These are phyloP conservation scores for Ctenochaetus hawaiiensis DNA, from an alignment of 2,797 vertebrate species.

Conservation along the genomic window DNA sequence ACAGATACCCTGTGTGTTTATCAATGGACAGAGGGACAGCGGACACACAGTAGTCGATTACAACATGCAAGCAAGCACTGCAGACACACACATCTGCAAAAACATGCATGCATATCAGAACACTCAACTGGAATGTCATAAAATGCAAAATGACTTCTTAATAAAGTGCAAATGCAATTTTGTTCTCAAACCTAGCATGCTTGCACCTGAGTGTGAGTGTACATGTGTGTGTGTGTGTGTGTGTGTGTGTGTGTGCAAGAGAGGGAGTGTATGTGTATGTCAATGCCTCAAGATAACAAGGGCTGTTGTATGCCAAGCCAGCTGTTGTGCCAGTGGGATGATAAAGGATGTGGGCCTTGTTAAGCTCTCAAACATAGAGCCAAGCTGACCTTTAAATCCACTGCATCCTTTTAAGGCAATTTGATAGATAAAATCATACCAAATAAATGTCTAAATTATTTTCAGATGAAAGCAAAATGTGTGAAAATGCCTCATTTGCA, in stretches of 20 bases:
- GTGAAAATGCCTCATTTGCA: neutral
- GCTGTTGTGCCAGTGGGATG: conserved; percentile 47
- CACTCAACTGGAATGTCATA: neutral
- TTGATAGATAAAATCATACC: conserved; percentile 3
- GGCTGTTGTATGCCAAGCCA: conserved; percentile 31
- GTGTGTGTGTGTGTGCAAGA: conserved; percentile 1
- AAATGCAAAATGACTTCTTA: neutral
- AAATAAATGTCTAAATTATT: conserved; percentile 38
- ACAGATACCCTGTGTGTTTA: conserved; percentile 12
- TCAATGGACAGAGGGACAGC: neutral
- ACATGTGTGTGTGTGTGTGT: neutral
- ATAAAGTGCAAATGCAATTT: neutral
- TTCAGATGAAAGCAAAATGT: conserved; percentile 14
- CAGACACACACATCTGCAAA: conserved; percentile 1
- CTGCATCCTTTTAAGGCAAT: conserved; percentile 5
- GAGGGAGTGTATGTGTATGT: neutral
- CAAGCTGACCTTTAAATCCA: conserved; percentile 19
- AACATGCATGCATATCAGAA: neutral
- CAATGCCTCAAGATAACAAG: neutral
- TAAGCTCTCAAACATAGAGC: conserved; percentile 50
- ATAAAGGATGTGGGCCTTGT: conserved; percentile 36
- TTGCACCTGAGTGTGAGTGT: conserved; percentile 8
- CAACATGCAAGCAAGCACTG: conserved; percentile 9
- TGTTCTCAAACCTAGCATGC: neutral
- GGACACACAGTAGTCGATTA: neutral